Base-by-base conservation (phyloP, 2,113 vertebrate genomes). In the Burhinus bistriatus region DNA sequence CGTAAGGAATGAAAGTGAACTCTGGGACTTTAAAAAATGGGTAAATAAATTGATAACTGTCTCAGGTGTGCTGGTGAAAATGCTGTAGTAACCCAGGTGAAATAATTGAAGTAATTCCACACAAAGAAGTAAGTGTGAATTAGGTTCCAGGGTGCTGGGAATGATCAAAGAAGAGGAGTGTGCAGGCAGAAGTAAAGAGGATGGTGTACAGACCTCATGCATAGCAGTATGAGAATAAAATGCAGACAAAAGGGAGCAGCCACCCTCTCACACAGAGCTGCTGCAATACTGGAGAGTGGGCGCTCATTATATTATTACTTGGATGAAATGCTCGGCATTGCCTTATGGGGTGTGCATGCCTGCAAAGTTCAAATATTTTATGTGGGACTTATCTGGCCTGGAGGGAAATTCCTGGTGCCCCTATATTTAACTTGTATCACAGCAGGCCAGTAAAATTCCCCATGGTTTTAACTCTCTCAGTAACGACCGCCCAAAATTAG, bases 341-440 rank as follows among this genome's bases (percentile, higher is more conserved):
- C 83, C 87, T 94, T 93, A 87, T 58, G 78, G 95, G 92, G 61
- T 83, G 62, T 95, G 85, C 91, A 75, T 91, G 93, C 86, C 78
- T 94, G 66, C 80, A 96, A 91, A 96, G 90, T 97, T 95, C 89
- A 96, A 93, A 77, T 93, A 84, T 95, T 96, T 97, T 68, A 54
- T 92, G 81, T 95, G 88, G 87, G 96, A 78, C 90, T 93, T 95
- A 52, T 95, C 92, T 95, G 85, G 89, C 94, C 91, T 59, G n/a
- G 59, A 95, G 91, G 92, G 83, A 92, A 96, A 97, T 98, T 97
- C 96, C 69, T 98, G 61, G 57, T 95, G 89, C 57, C 93, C 94
- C 83, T 97, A 96, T 96, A 93, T 96, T 97, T 97, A 97, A 95
- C 95, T 95, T 76, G 79, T 83, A 86, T 62, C 89, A 81, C 78